Conservation (phyloP, 2,113 vertebrate genomes). For the Ptyas mucosa region DNA sequence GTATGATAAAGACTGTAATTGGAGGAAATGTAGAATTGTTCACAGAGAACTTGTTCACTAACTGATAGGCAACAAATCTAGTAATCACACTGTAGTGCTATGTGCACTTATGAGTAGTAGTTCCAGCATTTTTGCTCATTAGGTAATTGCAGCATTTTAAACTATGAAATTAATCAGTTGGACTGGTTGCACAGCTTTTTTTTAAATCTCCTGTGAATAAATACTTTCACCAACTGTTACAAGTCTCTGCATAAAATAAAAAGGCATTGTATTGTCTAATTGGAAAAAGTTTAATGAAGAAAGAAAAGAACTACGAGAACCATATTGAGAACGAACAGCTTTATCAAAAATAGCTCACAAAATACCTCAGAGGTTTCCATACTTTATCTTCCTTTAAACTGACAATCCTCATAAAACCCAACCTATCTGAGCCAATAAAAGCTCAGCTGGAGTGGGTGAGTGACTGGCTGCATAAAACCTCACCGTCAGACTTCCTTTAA, state of each 20-base stretch:
- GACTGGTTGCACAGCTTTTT: background rate
- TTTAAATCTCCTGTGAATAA: background rate
- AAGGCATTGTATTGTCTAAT: background rate
- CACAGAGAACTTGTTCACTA: background rate
- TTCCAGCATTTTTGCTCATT: background rate
- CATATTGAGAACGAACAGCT: background rate
- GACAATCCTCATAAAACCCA: background rate
- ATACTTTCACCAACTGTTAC: background rate
- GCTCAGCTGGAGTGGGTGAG: background rate
- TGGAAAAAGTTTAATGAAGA: background rate
- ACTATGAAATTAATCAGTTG: background rate
- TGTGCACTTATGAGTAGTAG: background rate
- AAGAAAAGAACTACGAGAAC: background rate
- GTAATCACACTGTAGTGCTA: background rate
- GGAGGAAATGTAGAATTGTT: background rate
- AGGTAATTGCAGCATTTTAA: background rate
- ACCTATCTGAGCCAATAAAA: background rate
- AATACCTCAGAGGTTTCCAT: background rate
- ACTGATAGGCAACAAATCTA: background rate
- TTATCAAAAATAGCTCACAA: background rate
- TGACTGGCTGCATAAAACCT: background rate
- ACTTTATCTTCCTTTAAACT: background rate
- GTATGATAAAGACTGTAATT: background rate
- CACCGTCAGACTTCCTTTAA: background rate
- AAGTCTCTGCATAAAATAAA: background rate